These are phyloP conservation scores for Hemistola chrysoprasaria DNA, from an alignment of 2,888 invertebrate genomes.

Conservation along the genomic window DNA sequence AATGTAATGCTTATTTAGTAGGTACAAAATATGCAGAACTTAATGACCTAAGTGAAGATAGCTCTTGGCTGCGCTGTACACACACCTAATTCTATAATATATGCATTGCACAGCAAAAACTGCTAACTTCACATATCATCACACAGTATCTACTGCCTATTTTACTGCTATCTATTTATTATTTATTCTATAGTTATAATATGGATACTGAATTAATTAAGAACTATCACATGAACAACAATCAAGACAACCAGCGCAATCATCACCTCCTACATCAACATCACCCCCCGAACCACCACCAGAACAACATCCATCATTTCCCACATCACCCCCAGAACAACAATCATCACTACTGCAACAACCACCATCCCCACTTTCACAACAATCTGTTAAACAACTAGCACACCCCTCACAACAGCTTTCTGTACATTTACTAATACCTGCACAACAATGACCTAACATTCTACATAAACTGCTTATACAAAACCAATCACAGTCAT, in stretches of 20 bases:
- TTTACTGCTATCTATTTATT: too few species aligned
- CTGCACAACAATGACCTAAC: conserved; percentile 31
- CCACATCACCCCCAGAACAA: conserved; percentile 13
- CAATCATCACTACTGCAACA: conserved; percentile 33
- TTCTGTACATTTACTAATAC: conserved; percentile 34
- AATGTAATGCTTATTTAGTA: too few species aligned
- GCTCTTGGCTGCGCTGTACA: too few species aligned
- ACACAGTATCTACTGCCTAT: too few species aligned
- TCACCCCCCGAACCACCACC: conserved; percentile 8
- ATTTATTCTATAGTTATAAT: too few species aligned
- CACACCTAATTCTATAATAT: too few species aligned
- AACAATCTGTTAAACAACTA: conserved; percentile 34
- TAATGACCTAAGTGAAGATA: too few species aligned
- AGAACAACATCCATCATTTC: conserved; percentile 11
- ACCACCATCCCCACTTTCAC: conserved; percentile 24
- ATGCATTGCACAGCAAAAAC: too few species aligned
- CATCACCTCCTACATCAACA: conserved; percentile 10
- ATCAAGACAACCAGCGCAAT: conserved; percentile 13
- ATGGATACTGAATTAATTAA: too few species aligned
- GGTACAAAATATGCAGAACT: too few species aligned
- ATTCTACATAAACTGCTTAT: conserved; percentile 29
- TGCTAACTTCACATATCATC: too few species aligned
- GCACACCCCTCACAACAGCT: conserved; percentile 38
- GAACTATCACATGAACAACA: conserved; percentile 18
- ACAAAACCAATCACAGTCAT: conserved; percentile 29